Evolutionary conservation across 2,888 invertebrate species (phyloP), one percentile per base, ranked within the genome.

Genomic region (Eretmocerus hayati): DNA sequence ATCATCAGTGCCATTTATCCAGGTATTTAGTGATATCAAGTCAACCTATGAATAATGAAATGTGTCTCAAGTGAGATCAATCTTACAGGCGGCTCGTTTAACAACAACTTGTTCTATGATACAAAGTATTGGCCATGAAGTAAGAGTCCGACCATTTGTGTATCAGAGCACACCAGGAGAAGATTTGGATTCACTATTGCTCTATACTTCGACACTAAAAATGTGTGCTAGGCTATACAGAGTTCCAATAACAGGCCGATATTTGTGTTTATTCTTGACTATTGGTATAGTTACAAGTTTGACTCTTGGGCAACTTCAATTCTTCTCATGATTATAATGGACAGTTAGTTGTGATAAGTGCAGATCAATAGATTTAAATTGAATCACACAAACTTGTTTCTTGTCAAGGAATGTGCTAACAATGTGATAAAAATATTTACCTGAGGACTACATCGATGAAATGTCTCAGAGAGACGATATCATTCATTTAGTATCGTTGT

Each of bases 11-110:
- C 86, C 86, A 6, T 82, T 90, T 58, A 75, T 87, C 55, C 86
- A 87, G 72, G 85, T 84, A 62, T 16, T 39, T 11, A 33, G n/a
- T n/a, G n/a, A n/a, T n/a, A n/a, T n/a, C n/a, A n/a, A n/a, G n/a
- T n/a, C n/a, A n/a, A n/a, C n/a, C n/a, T n/a, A n/a, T n/a, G n/a
- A n/a, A n/a, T n/a, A n/a, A n/a, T n/a, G n/a, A n/a, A n/a, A n/a
- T n/a, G n/a, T n/a, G n/a, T n/a, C n/a, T n/a, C n/a, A n/a, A n/a
- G n/a, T n/a, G n/a, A n/a, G n/a, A n/a, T n/a, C n/a, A n/a, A n/a
- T n/a, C n/a, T n/a, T n/a, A n/a, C n/a, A 87, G 83, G 89, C 88
- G 16, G 84, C 88, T 1, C 77, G 86, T 44, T 74, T 90, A 52
- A 83, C 87, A 1, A 78, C 79, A 9, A 82, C 84, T 33, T 89